Evolutionary conservation across 2,113 vertebrate genomes (phyloP).

Genomic region (Eurystomus gularis): DNA sequence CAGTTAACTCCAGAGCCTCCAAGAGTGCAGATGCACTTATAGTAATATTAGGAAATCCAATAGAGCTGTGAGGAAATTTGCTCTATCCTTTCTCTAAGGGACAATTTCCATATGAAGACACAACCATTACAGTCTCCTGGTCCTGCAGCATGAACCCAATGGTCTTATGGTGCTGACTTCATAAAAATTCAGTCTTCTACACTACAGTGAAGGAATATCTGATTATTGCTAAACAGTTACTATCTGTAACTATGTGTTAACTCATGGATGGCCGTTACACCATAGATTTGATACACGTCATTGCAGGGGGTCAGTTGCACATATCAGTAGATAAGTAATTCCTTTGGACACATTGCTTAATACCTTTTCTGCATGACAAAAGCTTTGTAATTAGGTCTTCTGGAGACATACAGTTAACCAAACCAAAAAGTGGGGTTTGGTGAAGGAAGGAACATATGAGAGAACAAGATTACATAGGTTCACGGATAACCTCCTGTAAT

Average conservation of each 20-base stretch:
- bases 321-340: background rate
- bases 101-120: background rate
- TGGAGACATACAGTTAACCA: background rate
- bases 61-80: background rate
- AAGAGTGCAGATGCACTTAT: background rate
- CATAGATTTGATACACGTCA: background rate
- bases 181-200: background rate
- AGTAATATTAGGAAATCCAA: background rate
- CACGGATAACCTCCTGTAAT: background rate
- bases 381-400: background rate
- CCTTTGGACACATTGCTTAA: background rate
- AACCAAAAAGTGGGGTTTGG: background rate
- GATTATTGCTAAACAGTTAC: background rate
- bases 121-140: background rate
- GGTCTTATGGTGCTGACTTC: background rate
- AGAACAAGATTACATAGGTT: background rate
- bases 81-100: background rate
- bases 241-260: background rate
- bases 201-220: background rate
- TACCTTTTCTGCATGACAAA: background rate
- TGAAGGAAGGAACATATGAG: background rate
- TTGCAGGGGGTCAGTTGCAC: background rate
- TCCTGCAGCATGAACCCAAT: background rate
- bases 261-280: background rate
- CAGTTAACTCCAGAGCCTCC: background rate